Percentiles rank a stretch among this genome's conserved stretches.
These are phyloP conservation scores for Grammomys dolichurus DNA, from an alignment of 2,113 vertebrate species.

Conservation along the genomic window DNA sequence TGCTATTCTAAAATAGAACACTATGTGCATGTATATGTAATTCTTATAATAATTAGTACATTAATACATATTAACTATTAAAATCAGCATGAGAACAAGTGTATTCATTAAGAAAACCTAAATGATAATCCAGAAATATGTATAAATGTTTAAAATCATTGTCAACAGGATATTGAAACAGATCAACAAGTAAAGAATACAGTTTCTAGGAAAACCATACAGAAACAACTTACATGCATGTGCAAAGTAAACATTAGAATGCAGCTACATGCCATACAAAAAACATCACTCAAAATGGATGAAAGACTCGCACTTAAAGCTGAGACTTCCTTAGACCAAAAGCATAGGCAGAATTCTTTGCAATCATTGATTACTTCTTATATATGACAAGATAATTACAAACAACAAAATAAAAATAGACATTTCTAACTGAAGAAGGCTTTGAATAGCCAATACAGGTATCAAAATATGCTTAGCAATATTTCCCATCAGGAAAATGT, in stretches of 20 bases:
- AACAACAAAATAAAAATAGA: constrained; percentile 20
- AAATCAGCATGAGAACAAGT: background rate
- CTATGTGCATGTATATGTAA: background rate
- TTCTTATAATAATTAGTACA: background rate
- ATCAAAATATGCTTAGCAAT: background rate
- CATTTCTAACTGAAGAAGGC: background rate
- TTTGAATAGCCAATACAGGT: background rate
- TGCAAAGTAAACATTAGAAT: background rate
- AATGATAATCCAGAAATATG: background rate
- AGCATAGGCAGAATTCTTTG: background rate
- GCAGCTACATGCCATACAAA: background rate
- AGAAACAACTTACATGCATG: background rate
- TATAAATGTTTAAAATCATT: background rate
- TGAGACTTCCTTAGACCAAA: constrained; percentile 8
- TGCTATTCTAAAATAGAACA: background rate
- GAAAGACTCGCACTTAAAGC: background rate
- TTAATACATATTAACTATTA: background rate
- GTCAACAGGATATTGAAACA: background rate
- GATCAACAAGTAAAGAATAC: background rate
- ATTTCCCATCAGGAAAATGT: background rate
- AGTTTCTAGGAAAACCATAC: background rate
- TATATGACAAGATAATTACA: background rate
- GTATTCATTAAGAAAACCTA: background rate
- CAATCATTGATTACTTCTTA: background rate
- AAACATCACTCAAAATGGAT: background rate